A percentile compares a stretch with the other conserved stretches of the same genome.
Evolutionary conservation across 1,140 invertebrate species (phyloP).

Genomic region (Acromyrmex heyeri): DNA sequence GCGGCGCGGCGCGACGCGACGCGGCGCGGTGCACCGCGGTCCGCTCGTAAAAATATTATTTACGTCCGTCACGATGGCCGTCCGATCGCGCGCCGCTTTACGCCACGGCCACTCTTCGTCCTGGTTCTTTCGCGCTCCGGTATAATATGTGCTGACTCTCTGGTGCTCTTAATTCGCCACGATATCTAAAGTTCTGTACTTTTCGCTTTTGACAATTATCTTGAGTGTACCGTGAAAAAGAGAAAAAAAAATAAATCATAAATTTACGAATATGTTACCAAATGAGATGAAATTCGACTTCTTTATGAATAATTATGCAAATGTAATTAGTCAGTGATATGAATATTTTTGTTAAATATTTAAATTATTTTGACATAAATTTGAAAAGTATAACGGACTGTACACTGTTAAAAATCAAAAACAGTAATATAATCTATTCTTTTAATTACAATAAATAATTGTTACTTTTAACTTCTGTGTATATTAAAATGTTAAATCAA

Average conservation of each 20-base stretch:
- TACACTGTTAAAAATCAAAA: not conserved
- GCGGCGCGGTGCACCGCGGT: conserved; percentile 44
- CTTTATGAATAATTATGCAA: not conserved
- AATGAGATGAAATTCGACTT: not conserved
- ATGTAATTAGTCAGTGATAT: not conserved
- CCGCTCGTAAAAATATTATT: conserved; percentile 65
- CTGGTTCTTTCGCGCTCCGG: conserved; percentile 24
- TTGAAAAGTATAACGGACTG: not conserved
- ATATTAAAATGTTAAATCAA: too few relatives aligned
- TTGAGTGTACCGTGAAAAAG: not conserved
- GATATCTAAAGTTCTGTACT: not conserved
- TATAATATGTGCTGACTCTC: not conserved
- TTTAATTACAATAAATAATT: too few relatives aligned
- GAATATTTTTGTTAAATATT: not conserved
- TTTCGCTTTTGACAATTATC: not conserved
- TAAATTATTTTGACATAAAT: not conserved
- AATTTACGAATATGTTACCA: not conserved
- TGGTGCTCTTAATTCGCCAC: conserved; percentile 23
- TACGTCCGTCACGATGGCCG: conserved; percentile 55
- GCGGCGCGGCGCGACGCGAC: not conserved
- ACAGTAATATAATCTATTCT: too few relatives aligned
- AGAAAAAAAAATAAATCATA: not conserved
- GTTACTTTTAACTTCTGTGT: too few relatives aligned
- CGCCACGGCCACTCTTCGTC: not conserved
- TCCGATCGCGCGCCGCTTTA: conserved; percentile 39